Conservation (phyloP, 2,797 vertebrate genomes). For the Oreochromis mossambicus region DNA sequence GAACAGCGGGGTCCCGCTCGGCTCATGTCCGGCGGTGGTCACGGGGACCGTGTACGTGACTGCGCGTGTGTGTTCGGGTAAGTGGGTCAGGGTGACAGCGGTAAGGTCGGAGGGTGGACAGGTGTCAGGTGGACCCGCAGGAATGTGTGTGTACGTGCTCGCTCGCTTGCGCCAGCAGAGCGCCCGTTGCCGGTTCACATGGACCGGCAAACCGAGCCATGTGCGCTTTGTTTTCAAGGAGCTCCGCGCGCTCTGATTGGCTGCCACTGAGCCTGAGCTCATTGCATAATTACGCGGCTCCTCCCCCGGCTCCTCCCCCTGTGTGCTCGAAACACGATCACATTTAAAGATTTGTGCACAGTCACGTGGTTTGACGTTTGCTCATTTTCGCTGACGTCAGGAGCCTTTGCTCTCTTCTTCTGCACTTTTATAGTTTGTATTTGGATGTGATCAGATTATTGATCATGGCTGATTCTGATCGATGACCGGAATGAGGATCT, state of each 20-base stretch:
- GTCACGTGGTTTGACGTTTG: background rate
- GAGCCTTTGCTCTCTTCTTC: background rate
- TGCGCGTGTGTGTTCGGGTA: background rate
- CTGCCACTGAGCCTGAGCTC: background rate
- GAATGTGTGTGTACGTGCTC: background rate
- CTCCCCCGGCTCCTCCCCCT: background rate
- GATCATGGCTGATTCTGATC: background rate
- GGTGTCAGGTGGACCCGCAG: background rate
- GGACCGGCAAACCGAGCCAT: conserved; percentile 30
- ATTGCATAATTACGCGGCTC: conserved; percentile 10
- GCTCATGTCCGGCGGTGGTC: background rate
- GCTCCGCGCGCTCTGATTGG: conserved; percentile 26
- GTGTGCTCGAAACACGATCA: background rate
- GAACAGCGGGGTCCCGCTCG: background rate
- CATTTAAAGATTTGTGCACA: background rate
- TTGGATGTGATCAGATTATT: background rate
- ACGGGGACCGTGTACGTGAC: conserved; percentile 28
- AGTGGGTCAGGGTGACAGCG: conserved; percentile 16
- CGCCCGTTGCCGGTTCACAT: conserved; percentile 27
- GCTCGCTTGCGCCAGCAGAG: background rate
- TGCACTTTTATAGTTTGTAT: background rate
- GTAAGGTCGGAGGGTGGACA: background rate
- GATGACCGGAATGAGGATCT: background rate
- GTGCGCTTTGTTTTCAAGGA: conserved; percentile 55
- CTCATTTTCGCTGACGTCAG: background rate